Conservation (phyloP, 2,113 vertebrate species). For the Phaethon lepturus region DNA sequence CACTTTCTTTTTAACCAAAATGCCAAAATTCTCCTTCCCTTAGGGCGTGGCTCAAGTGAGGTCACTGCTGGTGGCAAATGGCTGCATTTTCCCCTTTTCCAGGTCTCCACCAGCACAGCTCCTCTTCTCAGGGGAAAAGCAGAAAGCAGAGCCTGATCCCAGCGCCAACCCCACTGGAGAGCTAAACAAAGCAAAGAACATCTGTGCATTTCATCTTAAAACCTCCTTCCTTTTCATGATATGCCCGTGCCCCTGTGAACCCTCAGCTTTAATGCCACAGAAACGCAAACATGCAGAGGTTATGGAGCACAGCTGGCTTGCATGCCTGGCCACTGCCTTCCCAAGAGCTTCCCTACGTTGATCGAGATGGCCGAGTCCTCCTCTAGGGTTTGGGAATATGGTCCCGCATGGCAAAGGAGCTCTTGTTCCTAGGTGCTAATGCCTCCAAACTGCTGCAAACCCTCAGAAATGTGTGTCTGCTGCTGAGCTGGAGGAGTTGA, state of each 20-base stretch:
- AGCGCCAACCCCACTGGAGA: neutral
- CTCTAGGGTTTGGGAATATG: neutral
- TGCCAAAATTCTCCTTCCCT: neutral
- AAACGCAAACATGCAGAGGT: neutral
- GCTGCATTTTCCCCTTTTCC: neutral
- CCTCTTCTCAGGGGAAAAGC: neutral
- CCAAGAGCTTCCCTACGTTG: fast-evolving
- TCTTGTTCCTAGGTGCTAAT: neutral
- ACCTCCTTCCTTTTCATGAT: neutral
- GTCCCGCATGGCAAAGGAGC: neutral
- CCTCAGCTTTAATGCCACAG: neutral
- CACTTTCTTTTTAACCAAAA: neutral
- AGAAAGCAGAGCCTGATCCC: neutral
- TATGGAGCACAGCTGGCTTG: neutral
- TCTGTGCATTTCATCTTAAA: neutral
- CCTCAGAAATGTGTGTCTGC: neutral
- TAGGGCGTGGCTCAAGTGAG: neutral
- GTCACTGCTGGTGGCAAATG: neutral
- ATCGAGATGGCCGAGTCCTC: neutral
- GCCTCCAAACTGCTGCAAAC: neutral
- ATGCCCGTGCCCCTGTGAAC: neutral
- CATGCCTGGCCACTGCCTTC: fast-evolving
- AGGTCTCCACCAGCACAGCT: neutral
- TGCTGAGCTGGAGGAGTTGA: neutral
- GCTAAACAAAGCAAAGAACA: neutral